These are phyloP conservation scores for Petrocephalus sullivani DNA, from an alignment of 2,797 vertebrate genomes.

Conservation along the genomic window DNA sequence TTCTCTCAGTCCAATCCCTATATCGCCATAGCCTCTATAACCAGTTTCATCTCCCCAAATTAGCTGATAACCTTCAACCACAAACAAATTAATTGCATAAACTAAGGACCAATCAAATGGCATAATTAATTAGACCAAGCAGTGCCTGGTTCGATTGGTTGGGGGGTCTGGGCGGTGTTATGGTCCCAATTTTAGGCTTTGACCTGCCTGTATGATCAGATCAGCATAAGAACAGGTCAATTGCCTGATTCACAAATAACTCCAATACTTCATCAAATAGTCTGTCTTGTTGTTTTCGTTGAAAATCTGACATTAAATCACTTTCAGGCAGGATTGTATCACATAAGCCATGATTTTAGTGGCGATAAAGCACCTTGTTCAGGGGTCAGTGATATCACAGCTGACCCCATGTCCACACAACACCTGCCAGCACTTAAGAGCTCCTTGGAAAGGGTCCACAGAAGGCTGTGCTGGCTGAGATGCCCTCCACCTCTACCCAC, in stretches of 20 bases:
- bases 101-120: conserved; percentile 68
- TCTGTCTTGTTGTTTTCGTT: not conserved
- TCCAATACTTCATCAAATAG: not conserved
- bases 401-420: not conserved
- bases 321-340: not conserved
- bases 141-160: conserved; percentile 68
- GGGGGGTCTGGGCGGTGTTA: conserved; percentile 29
- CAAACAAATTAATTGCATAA: conserved; percentile 62
- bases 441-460: not conserved
- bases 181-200: not conserved
- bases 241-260: not conserved
- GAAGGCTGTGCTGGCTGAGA: not conserved
- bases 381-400: not conserved
- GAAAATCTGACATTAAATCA: not conserved
- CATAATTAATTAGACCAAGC: conserved; percentile 69
- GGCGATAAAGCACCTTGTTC: not conserved
- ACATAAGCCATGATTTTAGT: not conserved
- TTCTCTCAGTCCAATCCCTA: not conserved
- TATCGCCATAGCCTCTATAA: too few relatives aligned
- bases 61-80: conserved; percentile 26
- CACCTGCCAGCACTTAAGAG: not conserved
- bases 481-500: not conserved
- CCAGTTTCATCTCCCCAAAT: not conserved
- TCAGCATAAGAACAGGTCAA: not conserved
- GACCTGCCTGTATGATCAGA: not conserved